A percentile compares a stretch with the other conserved stretches of the same genome.
Evolutionary conservation across 2,888 invertebrate species (phyloP).

Genomic region (Carabus problematicus): DNA sequence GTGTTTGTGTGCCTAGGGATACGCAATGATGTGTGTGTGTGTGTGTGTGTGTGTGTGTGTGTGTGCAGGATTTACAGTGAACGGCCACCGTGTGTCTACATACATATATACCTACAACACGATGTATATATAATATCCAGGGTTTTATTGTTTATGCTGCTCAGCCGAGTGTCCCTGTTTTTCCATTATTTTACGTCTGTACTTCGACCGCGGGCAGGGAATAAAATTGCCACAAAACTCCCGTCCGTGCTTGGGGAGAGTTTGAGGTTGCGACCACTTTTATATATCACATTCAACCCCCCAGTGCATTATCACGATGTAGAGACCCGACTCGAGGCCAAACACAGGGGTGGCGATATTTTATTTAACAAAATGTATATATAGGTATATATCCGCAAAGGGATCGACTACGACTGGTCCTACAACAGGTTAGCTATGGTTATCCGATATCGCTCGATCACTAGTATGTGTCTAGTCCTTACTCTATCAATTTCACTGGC

Average conservation of each 20-base stretch:
- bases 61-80: not conserved
- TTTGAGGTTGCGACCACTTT: conserved; percentile 4
- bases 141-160: conserved; percentile 17
- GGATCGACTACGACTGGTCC: too few species aligned
- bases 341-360: conserved; percentile 15
- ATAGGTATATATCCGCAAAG: too few species aligned
- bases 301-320: conserved; percentile 26
- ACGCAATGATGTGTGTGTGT: not conserved
- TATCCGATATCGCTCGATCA: too few species aligned
- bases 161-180: conserved; percentile 13
- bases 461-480: too few species aligned
- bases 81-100: not conserved
- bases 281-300: conserved; percentile 6
- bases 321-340: not conserved
- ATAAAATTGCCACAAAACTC: conserved; percentile 2
- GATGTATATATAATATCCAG: conserved; percentile 5
- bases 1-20: not conserved
- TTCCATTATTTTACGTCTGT: conserved; percentile 14
- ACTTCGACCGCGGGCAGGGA: not conserved
- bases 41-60: too few species aligned
- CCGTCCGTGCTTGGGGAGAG: not conserved
- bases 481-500: too few species aligned
- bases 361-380: conserved; percentile 24
- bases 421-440: too few species aligned
- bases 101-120: too few species aligned